phyloP scores from a whole-genome alignment of 2,113 vertebrate genomes.

The Ailuropoda melanoleuca region DNA sequence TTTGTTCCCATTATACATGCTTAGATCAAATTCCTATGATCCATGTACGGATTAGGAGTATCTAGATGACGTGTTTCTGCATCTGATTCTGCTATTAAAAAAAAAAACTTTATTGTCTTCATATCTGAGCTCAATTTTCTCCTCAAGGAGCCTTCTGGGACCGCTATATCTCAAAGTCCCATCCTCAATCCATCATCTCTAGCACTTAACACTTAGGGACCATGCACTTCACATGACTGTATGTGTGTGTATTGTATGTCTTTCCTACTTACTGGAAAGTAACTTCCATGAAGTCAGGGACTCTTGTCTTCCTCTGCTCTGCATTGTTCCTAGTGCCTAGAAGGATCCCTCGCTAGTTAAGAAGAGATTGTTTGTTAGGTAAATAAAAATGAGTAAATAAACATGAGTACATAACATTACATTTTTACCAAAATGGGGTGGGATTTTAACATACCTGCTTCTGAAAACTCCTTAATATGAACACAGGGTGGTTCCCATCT shows the following conservation, averaged over 20 bases:
- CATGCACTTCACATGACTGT: accelerated
- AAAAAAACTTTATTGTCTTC: not conserved
- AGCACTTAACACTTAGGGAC: not conserved
- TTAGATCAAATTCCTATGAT: not conserved
- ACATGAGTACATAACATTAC: not conserved
- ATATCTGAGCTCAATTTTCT: not conserved
- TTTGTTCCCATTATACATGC: not conserved
- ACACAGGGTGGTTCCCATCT: not conserved
- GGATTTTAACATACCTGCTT: not conserved
- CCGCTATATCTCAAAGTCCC: not conserved
- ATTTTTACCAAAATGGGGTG: not conserved
- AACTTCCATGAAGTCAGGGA: not conserved
- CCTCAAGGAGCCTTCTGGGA: not conserved
- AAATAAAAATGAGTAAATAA: not conserved
- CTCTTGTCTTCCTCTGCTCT: not conserved
- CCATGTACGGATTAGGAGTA: not conserved
- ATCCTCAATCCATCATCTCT: not conserved
- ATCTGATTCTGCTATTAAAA: not conserved
- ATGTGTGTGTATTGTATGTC: accelerated
- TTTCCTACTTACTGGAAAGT: not conserved
- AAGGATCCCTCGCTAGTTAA: not conserved
- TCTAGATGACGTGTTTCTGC: not conserved
- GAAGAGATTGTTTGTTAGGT: not conserved
- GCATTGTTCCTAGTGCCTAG: not conserved
- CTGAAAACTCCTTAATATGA: not conserved